A percentile compares a stretch with the other conserved stretches of the same genome.
phyloP scores from a whole-genome alignment of 2,888 invertebrate species.

The Criorhina ranunculi region DNA sequence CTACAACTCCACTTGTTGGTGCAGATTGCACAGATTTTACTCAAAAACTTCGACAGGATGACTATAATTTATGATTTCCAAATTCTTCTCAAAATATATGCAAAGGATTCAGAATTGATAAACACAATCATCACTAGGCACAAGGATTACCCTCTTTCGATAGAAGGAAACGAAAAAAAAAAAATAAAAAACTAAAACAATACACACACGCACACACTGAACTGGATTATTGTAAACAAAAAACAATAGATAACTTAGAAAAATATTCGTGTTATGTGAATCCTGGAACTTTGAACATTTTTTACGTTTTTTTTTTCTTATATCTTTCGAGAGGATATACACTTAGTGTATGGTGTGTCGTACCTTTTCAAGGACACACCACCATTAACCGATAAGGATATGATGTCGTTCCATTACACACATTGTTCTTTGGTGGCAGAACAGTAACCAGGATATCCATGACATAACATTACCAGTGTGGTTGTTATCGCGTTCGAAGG shows the following conservation, averaged over 20 bases:
- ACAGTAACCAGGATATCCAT: constrained; percentile 67
- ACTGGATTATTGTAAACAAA: constrained; percentile 1
- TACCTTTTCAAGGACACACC: constrained; percentile 67
- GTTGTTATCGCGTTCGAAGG: constrained; percentile 41
- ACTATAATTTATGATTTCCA: constrained; percentile 38
- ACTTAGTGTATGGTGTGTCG: constrained; percentile 39
- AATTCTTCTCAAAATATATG: constrained; percentile 32
- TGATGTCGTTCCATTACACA: constrained; percentile 54
- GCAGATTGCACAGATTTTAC: constrained; percentile 75
- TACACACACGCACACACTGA: not conserved
- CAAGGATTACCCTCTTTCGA: constrained; percentile 23
- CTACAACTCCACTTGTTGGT: constrained; percentile 71
- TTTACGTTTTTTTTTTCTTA: constrained; percentile 10
- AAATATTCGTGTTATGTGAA: constrained; percentile 16
- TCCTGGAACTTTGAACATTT: constrained; percentile 41
- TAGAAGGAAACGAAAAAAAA: not conserved
- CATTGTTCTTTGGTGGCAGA: constrained; percentile 49
- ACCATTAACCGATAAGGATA: constrained; percentile 66
- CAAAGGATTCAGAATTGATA: constrained; percentile 12
- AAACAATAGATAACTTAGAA: not conserved
- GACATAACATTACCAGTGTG: constrained; percentile 66
- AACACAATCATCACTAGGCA: constrained; percentile 33
- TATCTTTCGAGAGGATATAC: constrained; percentile 1
- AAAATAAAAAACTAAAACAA: not conserved
- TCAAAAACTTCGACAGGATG: constrained; percentile 75